Evolutionary conservation across 1,140 invertebrate genomes (phyloP), one percentile per base, ranked within the genome.

Genomic region (Parasteatoda tepidariorum): DNA sequence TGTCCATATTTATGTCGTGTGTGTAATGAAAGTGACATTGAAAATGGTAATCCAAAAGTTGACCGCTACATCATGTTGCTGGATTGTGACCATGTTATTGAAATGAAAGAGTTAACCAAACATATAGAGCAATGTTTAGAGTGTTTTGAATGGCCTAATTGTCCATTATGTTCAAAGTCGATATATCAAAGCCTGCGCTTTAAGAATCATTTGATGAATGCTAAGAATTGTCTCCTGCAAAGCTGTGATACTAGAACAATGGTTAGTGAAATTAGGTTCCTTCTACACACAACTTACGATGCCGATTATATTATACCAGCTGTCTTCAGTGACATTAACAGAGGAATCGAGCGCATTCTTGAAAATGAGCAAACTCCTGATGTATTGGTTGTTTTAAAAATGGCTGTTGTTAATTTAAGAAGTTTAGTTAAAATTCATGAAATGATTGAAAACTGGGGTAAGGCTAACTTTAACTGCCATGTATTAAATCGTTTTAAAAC

Each of bases 41-140:
- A 88, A 7, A 75, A 66, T 22, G 88, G 89, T 85, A 87, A 90
- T 75, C 88, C 88, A 31, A 67, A 83, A 33, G 88, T 87, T 84
- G 84, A 86, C 6, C 71, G 78, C 54, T 88, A 93, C 87, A 89
- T 94, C 57, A 85, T 89, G 38, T 87, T 94, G 22, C 88, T 91
- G 85, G 92, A 94, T 86, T 94, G 93, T 87, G 86, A 88, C 5
- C 93, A 94, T 87, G 85, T 90, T 4, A 87, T 94, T 85, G 93
- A 93, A 87, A 87, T 89, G 22, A 86, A 89, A 7, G 90, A 89
- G 54, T 86, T 94, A 87, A 91, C 92, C 85, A 87, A 86, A 59
- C 90, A 92, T 88, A 88, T 92, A 85, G 85, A 88, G 24, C 86
- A 75, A 30, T 82, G 87, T 1, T 87, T 89, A 11, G 64, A 73